A percentile compares a stretch with the other conserved stretches of the same genome.
Evolutionary conservation across 2,113 vertebrate species (phyloP).

Genomic region (Todiramphus saurophagus): DNA sequence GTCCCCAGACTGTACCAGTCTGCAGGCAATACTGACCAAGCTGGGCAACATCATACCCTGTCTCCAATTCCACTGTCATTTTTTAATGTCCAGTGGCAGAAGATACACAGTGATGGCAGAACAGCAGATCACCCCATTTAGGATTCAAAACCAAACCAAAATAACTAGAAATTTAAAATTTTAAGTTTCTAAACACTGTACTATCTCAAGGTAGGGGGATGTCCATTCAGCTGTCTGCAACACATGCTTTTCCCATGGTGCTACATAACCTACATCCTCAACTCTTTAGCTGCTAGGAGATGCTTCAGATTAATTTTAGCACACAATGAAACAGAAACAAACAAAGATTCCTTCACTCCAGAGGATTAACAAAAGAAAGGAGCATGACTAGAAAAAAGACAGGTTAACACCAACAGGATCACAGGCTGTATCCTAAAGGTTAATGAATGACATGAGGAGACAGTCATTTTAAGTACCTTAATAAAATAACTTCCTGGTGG

Average conservation of each 20-base stretch:
- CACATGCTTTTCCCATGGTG: neutral
- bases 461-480: neutral
- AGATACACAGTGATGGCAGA: neutral
- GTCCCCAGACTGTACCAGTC: neutral
- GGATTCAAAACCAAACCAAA: neutral
- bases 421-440: neutral
- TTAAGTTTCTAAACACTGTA: neutral
- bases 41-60: neutral
- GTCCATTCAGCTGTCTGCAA: neutral
- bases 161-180: neutral
- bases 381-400: neutral
- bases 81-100: neutral
- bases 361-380: neutral
- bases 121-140: neutral
- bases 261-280: neutral
- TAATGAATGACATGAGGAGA: neutral
- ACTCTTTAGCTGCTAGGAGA: neutral
- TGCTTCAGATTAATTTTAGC: neutral
- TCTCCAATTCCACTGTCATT: neutral
- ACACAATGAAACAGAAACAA: neutral
- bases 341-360: neutral
- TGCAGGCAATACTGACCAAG: neutral
- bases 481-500: neutral
- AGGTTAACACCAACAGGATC: neutral
- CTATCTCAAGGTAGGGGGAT: neutral